These are phyloP conservation scores for Liparis tanakae DNA, from an alignment of 2,797 vertebrate species.

Conservation along the genomic window DNA sequence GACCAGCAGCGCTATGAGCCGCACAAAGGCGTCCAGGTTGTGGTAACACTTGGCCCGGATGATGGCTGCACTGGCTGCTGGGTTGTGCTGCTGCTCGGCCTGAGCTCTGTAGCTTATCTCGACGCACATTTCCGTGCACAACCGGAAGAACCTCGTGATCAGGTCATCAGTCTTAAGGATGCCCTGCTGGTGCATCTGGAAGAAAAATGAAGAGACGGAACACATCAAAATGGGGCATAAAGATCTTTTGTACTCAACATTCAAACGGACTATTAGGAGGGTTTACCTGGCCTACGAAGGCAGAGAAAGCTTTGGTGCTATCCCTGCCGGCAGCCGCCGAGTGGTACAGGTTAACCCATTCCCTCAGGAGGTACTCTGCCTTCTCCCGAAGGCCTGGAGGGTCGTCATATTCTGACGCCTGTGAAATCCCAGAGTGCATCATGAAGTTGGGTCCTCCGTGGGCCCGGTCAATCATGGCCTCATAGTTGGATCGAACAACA, in stretches of 20 bases:
- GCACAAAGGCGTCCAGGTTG: constrained; percentile 97
- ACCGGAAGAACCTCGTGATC: constrained; percentile 98
- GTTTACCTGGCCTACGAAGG: constrained; percentile 97
- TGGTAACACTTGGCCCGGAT: constrained; percentile 99
- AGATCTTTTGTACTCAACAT: neutral
- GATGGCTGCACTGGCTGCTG: constrained; percentile 97
- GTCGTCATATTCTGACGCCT: constrained; percentile 98
- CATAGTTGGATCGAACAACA: constrained; percentile 98
- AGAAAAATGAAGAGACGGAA: neutral
- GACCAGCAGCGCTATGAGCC: constrained; percentile 96
- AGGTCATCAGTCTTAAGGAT: constrained; percentile 99
- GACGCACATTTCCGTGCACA: constrained; percentile 99
- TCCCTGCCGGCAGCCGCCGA: constrained; percentile 98
- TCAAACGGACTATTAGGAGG: neutral
- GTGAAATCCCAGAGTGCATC: constrained; percentile 99
- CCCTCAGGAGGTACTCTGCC: constrained; percentile 96
- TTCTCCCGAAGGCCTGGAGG: constrained; percentile 98
- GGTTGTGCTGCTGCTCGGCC: constrained; percentile 98
- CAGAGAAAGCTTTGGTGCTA: constrained; percentile 99
- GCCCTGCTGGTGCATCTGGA: constrained; percentile 98
- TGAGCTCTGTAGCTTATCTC: constrained; percentile 99
- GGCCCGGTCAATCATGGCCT: constrained; percentile 98
- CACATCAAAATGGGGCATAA: neutral
- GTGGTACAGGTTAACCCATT: constrained; percentile 99
- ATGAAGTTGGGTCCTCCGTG: constrained; percentile 99